Percentiles rank a stretch among this genome's conserved stretches.
These are phyloP conservation scores for Psammodynastes pulverulentus DNA, from an alignment of 2,113 vertebrate genomes.

Conservation along the genomic window DNA sequence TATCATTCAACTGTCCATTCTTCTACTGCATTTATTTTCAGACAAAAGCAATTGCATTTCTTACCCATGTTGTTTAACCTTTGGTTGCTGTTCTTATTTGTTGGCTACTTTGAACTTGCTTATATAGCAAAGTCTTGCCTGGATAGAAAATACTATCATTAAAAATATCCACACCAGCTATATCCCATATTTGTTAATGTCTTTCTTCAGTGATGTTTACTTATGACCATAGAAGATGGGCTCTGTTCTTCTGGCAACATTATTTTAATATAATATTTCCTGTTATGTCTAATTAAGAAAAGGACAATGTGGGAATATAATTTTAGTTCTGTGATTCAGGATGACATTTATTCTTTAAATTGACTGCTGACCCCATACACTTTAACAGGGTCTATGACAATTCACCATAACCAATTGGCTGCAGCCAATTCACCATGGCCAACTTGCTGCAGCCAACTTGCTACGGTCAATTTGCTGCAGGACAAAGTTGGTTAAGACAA, in stretches of 20 bases:
- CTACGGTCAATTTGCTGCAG: no score
- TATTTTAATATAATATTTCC: not conserved
- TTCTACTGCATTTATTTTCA: not conserved
- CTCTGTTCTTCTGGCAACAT: not conserved
- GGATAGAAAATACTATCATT: not conserved
- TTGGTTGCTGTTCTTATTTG: not conserved
- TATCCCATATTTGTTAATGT: not conserved
- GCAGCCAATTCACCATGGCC: no score
- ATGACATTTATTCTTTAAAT: slow-evolving; percentile 23
- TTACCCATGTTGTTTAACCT: not conserved
- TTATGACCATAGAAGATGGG: not conserved
- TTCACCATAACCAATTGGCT: no score
- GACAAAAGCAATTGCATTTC: not conserved
- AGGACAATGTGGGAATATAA: slow-evolving; percentile 6
- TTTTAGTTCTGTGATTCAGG: slow-evolving; percentile 5
- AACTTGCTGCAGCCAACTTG: no score
- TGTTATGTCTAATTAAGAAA: slow-evolving; percentile 33
- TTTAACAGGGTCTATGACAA: not conserved
- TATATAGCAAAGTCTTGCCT: not conserved
- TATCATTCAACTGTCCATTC: not conserved
- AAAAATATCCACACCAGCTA: not conserved
- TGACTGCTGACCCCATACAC: slow-evolving; percentile 30
- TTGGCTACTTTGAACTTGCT: not conserved
- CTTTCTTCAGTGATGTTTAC: not conserved
- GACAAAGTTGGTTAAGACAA: not conserved